Base-by-base conservation (phyloP, 2,113 vertebrate species). In the Platycercus adscitus region DNA sequence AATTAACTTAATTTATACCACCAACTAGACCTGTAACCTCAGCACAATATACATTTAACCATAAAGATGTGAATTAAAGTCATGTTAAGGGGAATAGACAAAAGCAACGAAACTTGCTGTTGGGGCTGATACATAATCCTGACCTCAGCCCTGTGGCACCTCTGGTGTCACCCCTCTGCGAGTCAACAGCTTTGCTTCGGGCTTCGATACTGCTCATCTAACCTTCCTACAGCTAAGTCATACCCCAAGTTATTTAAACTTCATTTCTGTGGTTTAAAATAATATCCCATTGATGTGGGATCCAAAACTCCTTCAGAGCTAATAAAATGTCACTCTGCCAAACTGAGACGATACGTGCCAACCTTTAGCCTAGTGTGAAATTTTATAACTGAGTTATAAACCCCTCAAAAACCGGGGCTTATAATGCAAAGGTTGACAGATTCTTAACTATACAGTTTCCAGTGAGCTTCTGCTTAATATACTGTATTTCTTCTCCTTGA, bases 331-430 rank as follows among this genome's bases (percentile, higher is more conserved):
- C 97, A 97, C 96, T 94, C 96, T 97, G 97, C 96, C 46, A 94
- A 95, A 94, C 96, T 92, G 95, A 98, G 98, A 95, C 28, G 92
- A 80, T 86, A 96, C 92, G 55, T 95, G 96, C 96, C 97, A 97
- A 97, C 91, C 93, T 96, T 97, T 96, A 96, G 95, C 95, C 96
- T 96, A 93, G 87, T 88, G 96, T 98, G 97, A 98, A 98, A 98
- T 98, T 96, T 97, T 98, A 97, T 97, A 98, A 97, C 96, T 91
- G 96, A 98, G 96, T 98, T 98, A 98, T 97, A 98, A 98, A 97
- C 93, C 96, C 96, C 97, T 97, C 97, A 96, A 96, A 98, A 96
- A 97, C 78, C 95, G 96, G 93, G 88, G 80, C 75, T 91, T 97
- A 97, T 97, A 98, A 97, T 97, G 97, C 97, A 97, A 98, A 97